Evolutionary conservation across 2,888 invertebrate genomes (phyloP).

Genomic region (Epiblema foenella): DNA sequence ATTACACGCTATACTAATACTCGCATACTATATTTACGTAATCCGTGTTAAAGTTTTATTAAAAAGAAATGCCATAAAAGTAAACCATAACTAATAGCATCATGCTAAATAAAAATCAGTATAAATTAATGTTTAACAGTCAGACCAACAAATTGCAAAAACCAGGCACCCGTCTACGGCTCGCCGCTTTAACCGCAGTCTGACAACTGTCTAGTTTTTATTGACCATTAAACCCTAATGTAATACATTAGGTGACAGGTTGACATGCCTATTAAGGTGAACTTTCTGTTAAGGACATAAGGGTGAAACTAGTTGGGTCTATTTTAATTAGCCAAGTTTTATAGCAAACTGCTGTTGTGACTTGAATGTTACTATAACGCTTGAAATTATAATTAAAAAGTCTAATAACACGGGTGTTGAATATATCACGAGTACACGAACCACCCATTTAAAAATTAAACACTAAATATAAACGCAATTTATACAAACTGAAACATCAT

Average conservation of each 20-base stretch:
- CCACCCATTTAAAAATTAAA: background rate
- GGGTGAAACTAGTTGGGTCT: constrained; percentile 25
- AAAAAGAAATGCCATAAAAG: background rate
- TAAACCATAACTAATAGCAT: background rate
- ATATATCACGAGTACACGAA: no score
- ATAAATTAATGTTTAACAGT: constrained; percentile 33
- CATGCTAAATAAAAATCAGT: constrained; percentile 1
- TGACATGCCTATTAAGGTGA: constrained; percentile 42
- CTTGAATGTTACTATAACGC: constrained; percentile 9
- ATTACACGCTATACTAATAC: background rate
- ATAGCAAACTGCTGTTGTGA: background rate
- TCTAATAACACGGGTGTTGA: background rate
- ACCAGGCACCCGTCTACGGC: constrained; percentile 28
- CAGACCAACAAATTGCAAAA: constrained; percentile 37
- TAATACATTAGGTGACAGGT: constrained; percentile 43
- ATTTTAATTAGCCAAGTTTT: constrained; percentile 35
- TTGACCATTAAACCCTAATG: constrained; percentile 37
- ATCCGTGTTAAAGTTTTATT: background rate
- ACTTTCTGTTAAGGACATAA: constrained; percentile 37
- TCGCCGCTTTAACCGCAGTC: constrained; percentile 24
- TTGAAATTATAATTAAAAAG: background rate
- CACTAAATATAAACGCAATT: background rate
- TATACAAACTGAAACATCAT: constrained; percentile 7
- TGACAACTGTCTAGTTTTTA: constrained; percentile 43
- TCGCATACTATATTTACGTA: no score